phyloP scores from a whole-genome alignment of 2,888 invertebrate genomes.

The Stratiomys singularior region DNA sequence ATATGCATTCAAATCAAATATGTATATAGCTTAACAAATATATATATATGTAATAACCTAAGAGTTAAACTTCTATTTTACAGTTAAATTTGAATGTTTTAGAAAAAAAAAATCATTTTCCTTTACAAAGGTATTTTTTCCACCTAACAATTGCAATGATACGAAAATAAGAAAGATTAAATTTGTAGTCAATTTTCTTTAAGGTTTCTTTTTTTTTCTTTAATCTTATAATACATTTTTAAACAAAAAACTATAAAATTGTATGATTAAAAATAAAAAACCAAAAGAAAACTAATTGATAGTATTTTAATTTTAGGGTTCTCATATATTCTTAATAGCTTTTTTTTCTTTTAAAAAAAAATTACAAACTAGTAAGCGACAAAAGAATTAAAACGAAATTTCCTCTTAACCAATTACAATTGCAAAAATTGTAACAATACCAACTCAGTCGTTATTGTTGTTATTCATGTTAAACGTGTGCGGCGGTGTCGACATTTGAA shows the following conservation, averaged over 20 bases:
- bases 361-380: conserved; percentile 36
- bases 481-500: conserved; percentile 15
- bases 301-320: conserved; percentile 17
- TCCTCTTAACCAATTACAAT: conserved; percentile 35
- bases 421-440: conserved; percentile 41
- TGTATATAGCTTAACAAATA: no score
- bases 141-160: no score
- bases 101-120: no score
- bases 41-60: no score
- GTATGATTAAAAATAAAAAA: neutral
- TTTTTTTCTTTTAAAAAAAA: neutral
- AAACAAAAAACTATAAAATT: neutral
- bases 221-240: no score
- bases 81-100: no score
- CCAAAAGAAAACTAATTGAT: conserved; percentile 7
- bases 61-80: no score
- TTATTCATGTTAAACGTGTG: conserved; percentile 22
- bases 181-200: no score
- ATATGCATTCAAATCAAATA: no score
- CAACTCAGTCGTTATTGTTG: conserved; percentile 44
- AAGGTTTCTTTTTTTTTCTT: no score
- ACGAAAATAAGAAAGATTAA: no score
- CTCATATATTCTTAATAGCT: conserved; percentile 12
- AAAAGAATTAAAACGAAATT: conserved; percentile 4
- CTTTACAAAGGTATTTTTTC: no score